A percentile compares a stretch with the other conserved stretches of the same genome.
These are phyloP conservation scores for Orthosia cruda DNA, from an alignment of 2,888 invertebrate species.

Conservation along the genomic window DNA sequence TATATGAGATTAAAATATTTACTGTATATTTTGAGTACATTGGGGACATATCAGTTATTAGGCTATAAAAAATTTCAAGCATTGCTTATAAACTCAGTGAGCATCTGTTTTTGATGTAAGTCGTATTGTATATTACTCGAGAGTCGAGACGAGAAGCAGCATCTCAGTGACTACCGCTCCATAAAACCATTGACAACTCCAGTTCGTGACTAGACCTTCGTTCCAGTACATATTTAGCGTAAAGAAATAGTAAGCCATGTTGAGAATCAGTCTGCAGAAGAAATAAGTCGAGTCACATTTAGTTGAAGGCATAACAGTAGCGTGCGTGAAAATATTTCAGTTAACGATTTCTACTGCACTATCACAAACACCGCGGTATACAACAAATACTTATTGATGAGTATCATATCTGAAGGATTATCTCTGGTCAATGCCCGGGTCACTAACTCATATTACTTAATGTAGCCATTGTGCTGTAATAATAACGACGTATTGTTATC, in stretches of 20 bases:
- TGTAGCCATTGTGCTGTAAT: conserved; percentile 31
- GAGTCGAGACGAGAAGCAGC: not conserved
- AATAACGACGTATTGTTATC: conserved; percentile 36
- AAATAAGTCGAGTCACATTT: not conserved
- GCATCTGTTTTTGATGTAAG: not conserved
- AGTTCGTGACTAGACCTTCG: not conserved
- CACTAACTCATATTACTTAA: conserved; percentile 47
- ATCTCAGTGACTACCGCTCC: not conserved
- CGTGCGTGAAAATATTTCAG: conserved; percentile 46
- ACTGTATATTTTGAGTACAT: not conserved
- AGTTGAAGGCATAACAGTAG: conserved; percentile 1
- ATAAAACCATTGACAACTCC: not conserved
- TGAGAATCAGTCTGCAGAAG: not conserved
- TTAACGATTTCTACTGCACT: conserved; percentile 42
- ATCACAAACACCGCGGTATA: conserved; percentile 1
- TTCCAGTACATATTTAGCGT: not conserved
- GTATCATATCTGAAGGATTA: conserved; percentile 53
- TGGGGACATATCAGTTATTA: conserved; percentile 1
- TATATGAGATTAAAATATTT: not conserved
- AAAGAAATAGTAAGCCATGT: no score
- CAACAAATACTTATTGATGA: conserved; percentile 40
- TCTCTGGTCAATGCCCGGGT: conserved; percentile 50
- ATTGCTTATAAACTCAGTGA: not conserved
- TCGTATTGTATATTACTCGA: not conserved
- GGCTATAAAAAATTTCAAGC: not conserved